Percentiles rank a stretch among this genome's conserved stretches.
These are phyloP conservation scores for Mamestra configurata DNA, from an alignment of 1,140 invertebrate species.

Conservation along the genomic window DNA sequence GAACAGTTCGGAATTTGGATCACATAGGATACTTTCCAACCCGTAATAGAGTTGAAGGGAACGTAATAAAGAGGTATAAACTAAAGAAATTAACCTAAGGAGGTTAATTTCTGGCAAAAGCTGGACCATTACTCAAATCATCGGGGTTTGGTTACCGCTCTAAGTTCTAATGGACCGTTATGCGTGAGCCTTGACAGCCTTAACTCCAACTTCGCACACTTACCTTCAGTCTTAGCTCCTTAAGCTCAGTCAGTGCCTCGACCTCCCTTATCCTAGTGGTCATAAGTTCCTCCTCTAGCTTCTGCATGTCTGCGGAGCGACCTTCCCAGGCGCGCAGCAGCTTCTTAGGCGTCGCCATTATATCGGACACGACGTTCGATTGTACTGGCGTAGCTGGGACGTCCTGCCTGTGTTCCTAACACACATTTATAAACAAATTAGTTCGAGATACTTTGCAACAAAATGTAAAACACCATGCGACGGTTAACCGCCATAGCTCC, in stretches of 20 bases:
- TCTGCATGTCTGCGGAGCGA: constrained; percentile 92
- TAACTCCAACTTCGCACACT: neutral
- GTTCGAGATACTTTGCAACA: neutral
- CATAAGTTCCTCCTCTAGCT: constrained; percentile 97
- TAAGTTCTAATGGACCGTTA: too few species aligned
- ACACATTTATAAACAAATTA: neutral
- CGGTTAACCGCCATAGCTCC: too few species aligned
- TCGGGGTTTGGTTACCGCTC: too few species aligned
- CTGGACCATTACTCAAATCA: too few species aligned
- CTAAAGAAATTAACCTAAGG: too few species aligned
- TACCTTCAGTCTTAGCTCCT: constrained; percentile 97
- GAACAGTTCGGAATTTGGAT: too few species aligned
- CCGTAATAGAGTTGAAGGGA: too few species aligned
- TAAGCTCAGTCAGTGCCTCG: constrained; percentile 97
- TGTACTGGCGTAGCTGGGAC: constrained; percentile 67
- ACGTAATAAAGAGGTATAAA: too few species aligned
- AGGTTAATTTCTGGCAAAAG: too few species aligned
- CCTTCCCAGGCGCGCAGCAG: constrained; percentile 94
- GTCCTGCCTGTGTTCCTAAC: constrained; percentile 81
- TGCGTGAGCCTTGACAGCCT: too few species aligned
- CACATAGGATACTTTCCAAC: too few species aligned
- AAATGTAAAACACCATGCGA: neutral
- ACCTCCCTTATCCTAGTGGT: constrained; percentile 96
- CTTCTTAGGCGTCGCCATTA: constrained; percentile 94
- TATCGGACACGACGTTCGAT: constrained; percentile 83